Base-by-base conservation (phyloP, 2,888 invertebrate genomes). In the Chaitophorus viminalis region DNA sequence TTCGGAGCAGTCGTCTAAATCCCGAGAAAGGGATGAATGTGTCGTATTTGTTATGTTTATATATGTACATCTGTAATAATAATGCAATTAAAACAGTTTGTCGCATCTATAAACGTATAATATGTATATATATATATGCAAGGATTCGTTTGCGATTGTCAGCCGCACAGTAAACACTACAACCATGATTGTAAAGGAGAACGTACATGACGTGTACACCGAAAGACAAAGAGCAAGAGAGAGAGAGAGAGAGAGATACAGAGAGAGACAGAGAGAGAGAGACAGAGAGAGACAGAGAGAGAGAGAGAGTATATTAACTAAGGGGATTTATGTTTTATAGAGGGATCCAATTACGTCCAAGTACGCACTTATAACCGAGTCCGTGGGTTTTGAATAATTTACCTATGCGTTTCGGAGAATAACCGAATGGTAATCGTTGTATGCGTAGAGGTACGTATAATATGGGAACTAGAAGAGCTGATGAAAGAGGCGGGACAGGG, bases 291-390 rank as follows among this genome's bases (percentile, higher is more conserved):
- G 52, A 52, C 8, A 52, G 52, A 5, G 11, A 25, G 60, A 60
- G 60, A 25, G 52, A 46, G 46, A 52, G 46, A 52, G 46, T 31
- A n/a, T 25, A 60, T 60, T 33, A 33, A 60, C 60, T 33, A 60
- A 21, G 21, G 33, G 33, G 54, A 60, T 60, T 78, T 33, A 60
- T 60, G 33, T 78, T 54, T 21, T 77, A 25, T 9, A 68, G 5
- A 25, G 60, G 21, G 25, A 78, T 78, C 78, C 54, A 33, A 78
- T 78, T 78, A 78, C 78, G 39, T 54, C 33, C 33, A 60, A 78
- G 54, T 60, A 60, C 78, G 33, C 11, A 68, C n/a, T 68, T 68
- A 60, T 25, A 60, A 6, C 60, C 60, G 60, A 60, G 60, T 52
- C 60, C 5, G 60, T 25, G 60, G 21, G 60, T 60, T 25, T 3